Conservation (phyloP, 1,140 invertebrate genomes). For the Probaryconus sp. region DNA sequence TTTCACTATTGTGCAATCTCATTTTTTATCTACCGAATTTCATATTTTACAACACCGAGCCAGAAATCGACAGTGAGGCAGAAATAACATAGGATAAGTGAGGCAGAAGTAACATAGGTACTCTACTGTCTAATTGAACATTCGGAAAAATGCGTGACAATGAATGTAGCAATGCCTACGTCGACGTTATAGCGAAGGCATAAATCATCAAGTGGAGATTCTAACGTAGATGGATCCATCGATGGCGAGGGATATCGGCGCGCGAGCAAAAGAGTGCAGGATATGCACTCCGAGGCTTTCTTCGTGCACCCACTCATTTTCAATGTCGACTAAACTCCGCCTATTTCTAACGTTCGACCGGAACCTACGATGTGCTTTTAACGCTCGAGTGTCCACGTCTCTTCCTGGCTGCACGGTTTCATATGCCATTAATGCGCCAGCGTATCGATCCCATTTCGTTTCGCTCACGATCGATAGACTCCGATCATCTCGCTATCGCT, state of each 20-base stretch:
- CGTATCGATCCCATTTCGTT: slow-evolving; percentile 44
- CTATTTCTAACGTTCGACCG: slow-evolving; percentile 42
- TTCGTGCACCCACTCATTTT: slow-evolving; percentile 65
- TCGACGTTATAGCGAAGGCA: not conserved
- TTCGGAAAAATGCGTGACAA: no score
- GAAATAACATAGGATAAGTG: no score
- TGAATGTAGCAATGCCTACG: not conserved
- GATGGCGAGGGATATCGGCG: not conserved
- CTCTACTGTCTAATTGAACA: no score
- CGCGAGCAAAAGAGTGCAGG: slow-evolving; percentile 43
- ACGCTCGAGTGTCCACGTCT: slow-evolving; percentile 65
- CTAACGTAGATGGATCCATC: slow-evolving; percentile 19
- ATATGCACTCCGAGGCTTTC: slow-evolving; percentile 57
- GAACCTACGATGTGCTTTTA: slow-evolving; percentile 63
- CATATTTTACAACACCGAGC: no score
- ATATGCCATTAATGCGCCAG: slow-evolving; percentile 47
- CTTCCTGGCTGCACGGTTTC: slow-evolving; percentile 45
- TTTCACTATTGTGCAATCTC: no score
- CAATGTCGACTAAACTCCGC: slow-evolving; percentile 61
- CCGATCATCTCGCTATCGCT: slow-evolving; percentile 23
- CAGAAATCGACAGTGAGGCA: no score
- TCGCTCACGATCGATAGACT: slow-evolving; percentile 40
- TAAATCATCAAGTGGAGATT: slow-evolving; percentile 5
- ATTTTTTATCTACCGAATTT: no score
- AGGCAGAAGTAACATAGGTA: no score